Evolutionary conservation across 2,797 vertebrate genomes (phyloP).

Genomic region (Sebastes minor): DNA sequence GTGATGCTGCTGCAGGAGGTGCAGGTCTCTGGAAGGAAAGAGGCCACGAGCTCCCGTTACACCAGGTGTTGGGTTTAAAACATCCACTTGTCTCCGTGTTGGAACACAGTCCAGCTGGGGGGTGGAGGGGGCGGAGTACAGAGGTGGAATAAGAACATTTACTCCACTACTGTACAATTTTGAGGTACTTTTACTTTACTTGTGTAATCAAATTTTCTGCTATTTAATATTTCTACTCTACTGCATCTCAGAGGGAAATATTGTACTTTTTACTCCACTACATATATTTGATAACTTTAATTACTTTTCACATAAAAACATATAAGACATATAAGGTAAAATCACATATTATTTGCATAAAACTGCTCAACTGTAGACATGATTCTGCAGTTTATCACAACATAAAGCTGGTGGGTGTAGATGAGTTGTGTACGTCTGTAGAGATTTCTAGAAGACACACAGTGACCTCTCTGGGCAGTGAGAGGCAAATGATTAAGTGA

Average conservation of each 20-base stretch:
- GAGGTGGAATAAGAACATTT: too few relatives aligned
- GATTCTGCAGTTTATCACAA: neutral
- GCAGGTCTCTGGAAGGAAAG: conserved; percentile 6
- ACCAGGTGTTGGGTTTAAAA: conserved; percentile 32
- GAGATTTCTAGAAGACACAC: neutral
- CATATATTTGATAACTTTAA: too few relatives aligned
- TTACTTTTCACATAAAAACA: too few relatives aligned
- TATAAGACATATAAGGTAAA: neutral
- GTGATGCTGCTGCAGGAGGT: conserved; percentile 23
- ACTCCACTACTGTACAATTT: too few relatives aligned
- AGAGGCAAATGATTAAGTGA: neutral
- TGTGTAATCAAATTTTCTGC: too few relatives aligned
- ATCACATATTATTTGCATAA: neutral
- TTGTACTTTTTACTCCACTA: too few relatives aligned
- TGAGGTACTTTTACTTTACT: too few relatives aligned
- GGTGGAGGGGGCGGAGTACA: too few relatives aligned
- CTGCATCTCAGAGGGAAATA: too few relatives aligned
- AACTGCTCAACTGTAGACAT: neutral
- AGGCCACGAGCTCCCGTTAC: conserved; percentile 5
- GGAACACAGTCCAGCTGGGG: neutral
- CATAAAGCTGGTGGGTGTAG: neutral
- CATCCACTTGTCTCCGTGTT: neutral
- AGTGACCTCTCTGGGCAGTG: neutral
- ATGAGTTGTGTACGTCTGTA: neutral
- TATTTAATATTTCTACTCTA: too few relatives aligned